Percentiles rank a stretch among this genome's conserved stretches.
These are phyloP conservation scores for Chrysina gloriosa DNA, from an alignment of 2,888 invertebrate species.

Conservation along the genomic window DNA sequence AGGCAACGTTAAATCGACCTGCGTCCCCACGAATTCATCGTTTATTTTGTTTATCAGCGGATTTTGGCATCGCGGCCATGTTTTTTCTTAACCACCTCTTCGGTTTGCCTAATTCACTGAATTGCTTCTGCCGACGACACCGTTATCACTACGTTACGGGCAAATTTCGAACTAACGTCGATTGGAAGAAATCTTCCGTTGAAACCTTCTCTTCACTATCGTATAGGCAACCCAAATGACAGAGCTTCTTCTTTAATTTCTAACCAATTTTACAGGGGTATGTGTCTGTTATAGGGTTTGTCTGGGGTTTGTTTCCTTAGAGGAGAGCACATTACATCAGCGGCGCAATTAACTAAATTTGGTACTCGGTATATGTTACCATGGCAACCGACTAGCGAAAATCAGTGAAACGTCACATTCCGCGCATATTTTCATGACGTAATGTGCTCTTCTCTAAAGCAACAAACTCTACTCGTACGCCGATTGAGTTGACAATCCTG, in stretches of 20 bases:
- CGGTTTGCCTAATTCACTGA: constrained; percentile 37
- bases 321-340: too few relatives aligned
- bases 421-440: too few relatives aligned
- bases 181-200: background rate
- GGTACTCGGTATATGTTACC: too few relatives aligned
- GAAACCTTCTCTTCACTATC: too few relatives aligned
- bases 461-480: too few relatives aligned
- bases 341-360: too few relatives aligned
- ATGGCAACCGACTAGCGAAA: too few relatives aligned
- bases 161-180: constrained; percentile 32
- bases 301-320: too few relatives aligned
- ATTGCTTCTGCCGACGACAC: constrained; percentile 40
- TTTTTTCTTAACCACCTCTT: constrained; percentile 48
- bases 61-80: constrained; percentile 47
- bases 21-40: constrained; percentile 22
- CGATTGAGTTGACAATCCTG: too few relatives aligned
- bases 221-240: constrained; percentile 16
- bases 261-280: background rate
- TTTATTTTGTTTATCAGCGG: constrained; percentile 48
- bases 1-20: constrained; percentile 10
- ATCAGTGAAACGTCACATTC: too few relatives aligned
- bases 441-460: too few relatives aligned
- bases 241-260: background rate
- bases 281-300: too few relatives aligned
- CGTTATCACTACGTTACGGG: constrained; percentile 36